Base-by-base conservation (phyloP, 1,140 invertebrate genomes). In the Eumaeus atala region DNA sequence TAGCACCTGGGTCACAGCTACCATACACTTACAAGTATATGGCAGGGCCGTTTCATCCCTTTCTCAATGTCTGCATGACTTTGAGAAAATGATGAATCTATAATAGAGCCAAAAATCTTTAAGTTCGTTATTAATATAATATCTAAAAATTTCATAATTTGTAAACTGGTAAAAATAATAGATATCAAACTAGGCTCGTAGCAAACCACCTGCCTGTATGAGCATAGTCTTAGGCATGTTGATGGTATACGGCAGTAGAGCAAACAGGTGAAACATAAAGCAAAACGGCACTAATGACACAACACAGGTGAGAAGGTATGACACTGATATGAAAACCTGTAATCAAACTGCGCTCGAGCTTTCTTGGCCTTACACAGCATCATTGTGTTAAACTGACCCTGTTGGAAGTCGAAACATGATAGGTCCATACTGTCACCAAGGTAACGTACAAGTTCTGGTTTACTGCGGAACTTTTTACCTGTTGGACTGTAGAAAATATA, bases 401-500 rank as follows among this genome's bases (percentile, higher is more conserved):
- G 91, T 68, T 92, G 91, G 83, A 92, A 95, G 89, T 96, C 95
- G 89, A 96, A 95, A 69, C 92, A 91, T 65, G 92, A 91, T 35
- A 96, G 88, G 89, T 96, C 95, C 83, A 94, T 90, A 67, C 90
- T 88, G 77, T 95, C 92, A 70, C 94, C 94, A 50, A 95, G 89
- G 80, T 92, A 91, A 64, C 93, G 89, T 48, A 92, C 90, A 74
- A 96, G 89, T 87, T 95, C 93, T 28, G 93, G 92, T 86, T 95
- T 95, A 84, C 91, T 95, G 70, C 93, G 89, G 77, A 95, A 92
- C 87, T 93, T 94, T 88, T 93, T 93, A 68, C 94, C 94, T 87
- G 90, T 90, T 66, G 93, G 93, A 79, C 93, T 94, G 77, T 58
- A 84, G 76, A 83, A 86, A 86, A 84, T 70, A 71, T 54, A 77